A percentile compares a stretch with the other conserved stretches of the same genome.
Evolutionary conservation across 2,888 invertebrate species (phyloP).

Genomic region (Sesia apiformis): DNA sequence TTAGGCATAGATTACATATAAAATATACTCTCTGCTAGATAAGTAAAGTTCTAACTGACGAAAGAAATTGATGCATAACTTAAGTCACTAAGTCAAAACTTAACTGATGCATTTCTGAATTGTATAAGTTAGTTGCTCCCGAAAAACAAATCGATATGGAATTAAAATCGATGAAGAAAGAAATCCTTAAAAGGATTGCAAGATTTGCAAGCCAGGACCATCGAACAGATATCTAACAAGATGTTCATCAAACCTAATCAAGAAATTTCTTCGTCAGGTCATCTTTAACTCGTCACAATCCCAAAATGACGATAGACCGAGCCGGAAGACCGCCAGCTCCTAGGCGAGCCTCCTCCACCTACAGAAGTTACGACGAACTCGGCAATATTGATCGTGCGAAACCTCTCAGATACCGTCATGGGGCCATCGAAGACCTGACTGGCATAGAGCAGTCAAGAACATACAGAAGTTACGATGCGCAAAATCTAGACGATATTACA

Average conservation of each 20-base stretch:
- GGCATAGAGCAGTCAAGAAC: slow-evolving; percentile 43
- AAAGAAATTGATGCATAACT: too few species aligned
- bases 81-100: too few species aligned
- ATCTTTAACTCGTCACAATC: slow-evolving; percentile 8
- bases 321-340: slow-evolving; percentile 61
- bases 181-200: background rate
- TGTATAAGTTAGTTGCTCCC: too few species aligned
- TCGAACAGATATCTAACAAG: slow-evolving; percentile 12
- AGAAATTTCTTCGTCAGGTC: slow-evolving; percentile 48
- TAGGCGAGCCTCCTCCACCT: slow-evolving; percentile 55
- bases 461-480: slow-evolving; percentile 38
- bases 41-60: too few species aligned
- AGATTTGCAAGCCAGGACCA: slow-evolving; percentile 38
- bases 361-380: slow-evolving; percentile 66
- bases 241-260: slow-evolving; percentile 15
- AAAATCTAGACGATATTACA: slow-evolving; percentile 59
- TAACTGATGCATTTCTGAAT: too few species aligned
- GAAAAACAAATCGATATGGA: too few species aligned
- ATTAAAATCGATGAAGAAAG: too few species aligned
- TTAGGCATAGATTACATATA: too few species aligned
- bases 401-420: slow-evolving; percentile 54
- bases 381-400: slow-evolving; percentile 50
- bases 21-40: too few species aligned
- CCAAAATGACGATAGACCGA: slow-evolving; percentile 61
- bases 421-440: slow-evolving; percentile 56